phyloP scores from a whole-genome alignment of 1,140 invertebrate species.

The Steinernema feltiae region DNA sequence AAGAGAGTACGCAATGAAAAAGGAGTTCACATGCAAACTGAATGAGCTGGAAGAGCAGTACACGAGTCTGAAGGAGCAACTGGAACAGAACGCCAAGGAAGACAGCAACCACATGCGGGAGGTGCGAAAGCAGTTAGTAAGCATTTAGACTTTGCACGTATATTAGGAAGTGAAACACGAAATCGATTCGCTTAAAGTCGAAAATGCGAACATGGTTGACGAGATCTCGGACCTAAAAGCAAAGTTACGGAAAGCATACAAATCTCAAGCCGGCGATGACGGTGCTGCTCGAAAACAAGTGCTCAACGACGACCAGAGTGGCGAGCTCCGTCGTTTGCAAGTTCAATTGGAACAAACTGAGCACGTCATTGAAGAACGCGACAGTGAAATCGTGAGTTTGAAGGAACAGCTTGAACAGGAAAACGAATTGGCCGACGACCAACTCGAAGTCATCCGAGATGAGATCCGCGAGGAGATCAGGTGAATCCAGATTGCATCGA shows the following conservation, averaged over 20 bases:
- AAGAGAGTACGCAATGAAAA: conserved; percentile 45
- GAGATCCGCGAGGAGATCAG: conserved; percentile 5
- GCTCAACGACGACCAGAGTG: neutral
- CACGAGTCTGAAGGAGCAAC: conserved; percentile 47
- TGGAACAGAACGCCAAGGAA: conserved; percentile 40
- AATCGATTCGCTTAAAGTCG: conserved; percentile 29
- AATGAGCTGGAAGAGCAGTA: conserved; percentile 57
- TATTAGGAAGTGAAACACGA: conserved; percentile 51
- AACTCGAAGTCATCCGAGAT: conserved; percentile 6
- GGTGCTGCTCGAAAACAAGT: no score
- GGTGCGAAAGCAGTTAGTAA: conserved; percentile 18
- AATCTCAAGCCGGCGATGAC: no score
- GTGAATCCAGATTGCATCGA: neutral
- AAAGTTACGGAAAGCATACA: conserved; percentile 22
- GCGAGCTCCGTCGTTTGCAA: conserved; percentile 18
- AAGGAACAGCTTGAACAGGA: conserved; percentile 22
- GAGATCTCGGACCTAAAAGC: conserved; percentile 23
- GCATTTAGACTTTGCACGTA: no score
- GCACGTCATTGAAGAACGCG: neutral
- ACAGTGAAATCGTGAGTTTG: conserved; percentile 14
- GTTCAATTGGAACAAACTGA: neutral
- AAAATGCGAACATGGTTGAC: conserved; percentile 27
- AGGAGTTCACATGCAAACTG: conserved; percentile 52
- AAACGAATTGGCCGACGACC: conserved; percentile 17
- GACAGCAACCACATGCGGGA: conserved; percentile 46